Percentiles rank a stretch among this genome's conserved stretches.
phyloP scores from a whole-genome alignment of 2,888 invertebrate genomes.

The Tetramorium bicarinatum region DNA sequence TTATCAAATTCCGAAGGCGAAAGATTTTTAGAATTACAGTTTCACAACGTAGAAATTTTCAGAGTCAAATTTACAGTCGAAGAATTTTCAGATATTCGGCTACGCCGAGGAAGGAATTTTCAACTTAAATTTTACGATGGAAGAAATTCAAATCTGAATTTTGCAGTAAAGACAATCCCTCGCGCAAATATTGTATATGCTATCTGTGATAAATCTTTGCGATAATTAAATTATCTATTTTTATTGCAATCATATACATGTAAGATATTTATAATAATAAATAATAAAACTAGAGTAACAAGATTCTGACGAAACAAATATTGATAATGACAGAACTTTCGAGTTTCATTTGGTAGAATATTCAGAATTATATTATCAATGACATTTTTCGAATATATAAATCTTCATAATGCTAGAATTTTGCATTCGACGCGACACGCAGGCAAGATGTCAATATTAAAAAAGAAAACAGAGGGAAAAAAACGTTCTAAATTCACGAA shows the following conservation, averaged over 20 bases:
- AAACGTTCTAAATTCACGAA: slow-evolving; percentile 10
- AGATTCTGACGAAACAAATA: too few species aligned
- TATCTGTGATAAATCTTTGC: background rate
- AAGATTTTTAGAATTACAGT: slow-evolving; percentile 23
- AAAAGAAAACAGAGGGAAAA: slow-evolving; percentile 4
- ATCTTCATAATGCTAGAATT: background rate
- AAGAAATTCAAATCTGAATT: background rate
- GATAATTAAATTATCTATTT: background rate
- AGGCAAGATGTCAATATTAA: slow-evolving; percentile 21
- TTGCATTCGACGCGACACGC: slow-evolving; percentile 13
- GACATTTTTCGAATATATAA: background rate
- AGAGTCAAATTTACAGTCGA: slow-evolving; percentile 8
- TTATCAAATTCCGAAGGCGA: slow-evolving; percentile 36
- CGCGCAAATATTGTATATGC: background rate
- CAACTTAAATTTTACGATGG: slow-evolving; percentile 2
- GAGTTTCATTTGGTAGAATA: background rate
- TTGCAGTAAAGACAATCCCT: background rate
- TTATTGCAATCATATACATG: background rate
- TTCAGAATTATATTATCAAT: background rate
- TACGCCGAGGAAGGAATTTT: background rate
- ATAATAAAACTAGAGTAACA: background rate
- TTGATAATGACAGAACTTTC: background rate
- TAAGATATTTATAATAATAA: background rate
- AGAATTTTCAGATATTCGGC: background rate
- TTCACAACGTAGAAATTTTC: background rate